Evolutionary conservation across 64 coral and sea anemone genomes (phyloP).

Genomic region (Montipora foliosa): DNA sequence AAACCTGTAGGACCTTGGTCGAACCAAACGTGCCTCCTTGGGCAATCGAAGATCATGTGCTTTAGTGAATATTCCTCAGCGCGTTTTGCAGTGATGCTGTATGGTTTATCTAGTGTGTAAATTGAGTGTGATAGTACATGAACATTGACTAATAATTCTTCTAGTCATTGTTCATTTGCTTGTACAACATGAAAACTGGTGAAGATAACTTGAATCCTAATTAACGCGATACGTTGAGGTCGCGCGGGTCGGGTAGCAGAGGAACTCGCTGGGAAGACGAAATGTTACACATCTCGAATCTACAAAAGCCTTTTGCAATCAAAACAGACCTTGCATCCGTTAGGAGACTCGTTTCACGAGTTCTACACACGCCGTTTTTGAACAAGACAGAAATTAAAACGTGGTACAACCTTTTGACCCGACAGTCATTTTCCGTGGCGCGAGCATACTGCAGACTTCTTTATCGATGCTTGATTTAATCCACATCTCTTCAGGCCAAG

Average conservation of each 20-base stretch:
- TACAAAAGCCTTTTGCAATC: background rate
- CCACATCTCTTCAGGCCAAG: background rate
- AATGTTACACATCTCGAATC: background rate
- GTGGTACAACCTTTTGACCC: constrained; percentile 32
- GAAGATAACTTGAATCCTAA: background rate
- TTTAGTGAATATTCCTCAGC: background rate
- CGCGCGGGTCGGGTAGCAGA: background rate
- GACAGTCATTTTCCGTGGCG: background rate
- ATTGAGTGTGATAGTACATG: background rate
- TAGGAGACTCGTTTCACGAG: background rate
- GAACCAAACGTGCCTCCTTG: background rate
- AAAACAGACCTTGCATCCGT: background rate
- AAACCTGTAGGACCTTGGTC: background rate
- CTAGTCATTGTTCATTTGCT: background rate
- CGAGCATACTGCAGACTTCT: background rate
- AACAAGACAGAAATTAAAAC: background rate
- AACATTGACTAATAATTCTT: background rate
- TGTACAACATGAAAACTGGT: background rate
- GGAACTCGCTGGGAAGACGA: background rate
- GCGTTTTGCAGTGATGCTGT: background rate
- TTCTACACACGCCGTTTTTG: background rate
- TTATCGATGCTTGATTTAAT: constrained; percentile 20
- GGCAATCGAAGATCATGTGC: background rate
- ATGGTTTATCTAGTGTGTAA: background rate
- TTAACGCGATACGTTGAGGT: background rate